Base-by-base conservation (phyloP, 2,888 invertebrate genomes). In the Autographa gamma region DNA sequence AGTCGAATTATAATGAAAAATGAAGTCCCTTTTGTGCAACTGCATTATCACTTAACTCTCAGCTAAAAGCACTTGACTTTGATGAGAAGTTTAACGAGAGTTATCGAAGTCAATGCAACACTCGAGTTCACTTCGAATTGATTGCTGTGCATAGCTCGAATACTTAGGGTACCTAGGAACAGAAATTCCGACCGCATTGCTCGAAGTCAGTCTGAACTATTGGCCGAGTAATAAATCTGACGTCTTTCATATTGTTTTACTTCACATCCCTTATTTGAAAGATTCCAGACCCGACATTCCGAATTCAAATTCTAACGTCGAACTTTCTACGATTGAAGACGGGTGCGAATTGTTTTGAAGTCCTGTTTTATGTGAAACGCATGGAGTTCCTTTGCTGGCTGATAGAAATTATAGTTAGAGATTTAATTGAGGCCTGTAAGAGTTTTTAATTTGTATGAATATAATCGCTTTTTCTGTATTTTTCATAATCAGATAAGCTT, bases 161-260 rank as follows among this genome's bases (percentile, higher is more conserved):
- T 68, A 76, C 58, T 54, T 75, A 82, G 25, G 13, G 13, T 75
- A 72, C 73, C 75, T 73, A 80, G 66, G 67, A 63, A 71, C 43
- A 69, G 77, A 70, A 80, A 82, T 85, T 81, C 74, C 67, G 79
- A 84, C 80, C 83, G 83, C 83, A 80, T 85, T 79, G 71, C 77
- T 75, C 68, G 74, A 82, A 85, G 82, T 85, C 85, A 85, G 82
- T 72, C 54, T 66, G 71, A 88, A 86, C 82, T 86, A 86, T 87
- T 85, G 82, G 63, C 63, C 54, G 73, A 85, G 84, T 83, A 82
- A 84, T 87, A 83, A 82, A 85, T 82, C 79, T 77, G 76, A 78
- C 73, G 74, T 81, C 73, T 79, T 81, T 81, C 73, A 82, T 86
- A 82, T 85, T 81, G 82, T 81, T 84, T 85, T 79, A 82, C 82